Base-by-base conservation (phyloP, 2,797 vertebrate species). In the Leucoraja ocellata region DNA sequence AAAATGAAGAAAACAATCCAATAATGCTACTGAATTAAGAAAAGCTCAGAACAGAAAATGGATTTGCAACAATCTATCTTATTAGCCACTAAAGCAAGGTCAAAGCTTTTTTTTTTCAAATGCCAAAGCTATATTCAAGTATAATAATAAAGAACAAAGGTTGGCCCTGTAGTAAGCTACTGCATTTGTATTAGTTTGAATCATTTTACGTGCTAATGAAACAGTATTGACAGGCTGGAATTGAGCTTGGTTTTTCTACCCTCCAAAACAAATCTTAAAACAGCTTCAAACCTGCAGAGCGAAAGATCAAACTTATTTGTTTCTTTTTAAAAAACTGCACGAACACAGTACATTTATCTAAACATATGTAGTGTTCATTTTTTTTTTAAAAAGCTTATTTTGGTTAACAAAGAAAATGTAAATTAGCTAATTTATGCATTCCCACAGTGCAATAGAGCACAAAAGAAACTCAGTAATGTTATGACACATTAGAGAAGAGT, bases 21-120 rank as follows among this genome's bases (percentile, higher is more conserved):
- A 10, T 63, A 63, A 88, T 65, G n/a, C n/a, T 18, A 88, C 11
- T 68, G 61, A 88, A 88, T 63, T 68, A 14, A 36, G 32, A 32
- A 88, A 68, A 10, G 84, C n/a, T 68, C 63, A 36, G 84, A 88
- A 68, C 84, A 32, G 61, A 88, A 86, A 65, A 88, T 65, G 83
- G 0, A 88, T 65, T 65, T 88, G 28, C n/a, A 88, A 65, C 28
- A 78, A 32, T 32, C n/a, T 32, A 63, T 65, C 54, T 86, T n/a
- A 86, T 2, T 63, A 63, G 83, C 10, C 13, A 9, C 63, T 36
- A 68, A 36, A 88, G 84, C 63, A 68, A 88, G 84, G 84, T 88
- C 63, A 68, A 16, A 88, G 11, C n/a, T 16, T 88, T 65, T n/a
- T 65, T n/a, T 61, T 88, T 88, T 6, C 1, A 68, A 68, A 2